Base-by-base conservation (phyloP, 2,797 vertebrate genomes). In the Streptopelia turtur region DNA sequence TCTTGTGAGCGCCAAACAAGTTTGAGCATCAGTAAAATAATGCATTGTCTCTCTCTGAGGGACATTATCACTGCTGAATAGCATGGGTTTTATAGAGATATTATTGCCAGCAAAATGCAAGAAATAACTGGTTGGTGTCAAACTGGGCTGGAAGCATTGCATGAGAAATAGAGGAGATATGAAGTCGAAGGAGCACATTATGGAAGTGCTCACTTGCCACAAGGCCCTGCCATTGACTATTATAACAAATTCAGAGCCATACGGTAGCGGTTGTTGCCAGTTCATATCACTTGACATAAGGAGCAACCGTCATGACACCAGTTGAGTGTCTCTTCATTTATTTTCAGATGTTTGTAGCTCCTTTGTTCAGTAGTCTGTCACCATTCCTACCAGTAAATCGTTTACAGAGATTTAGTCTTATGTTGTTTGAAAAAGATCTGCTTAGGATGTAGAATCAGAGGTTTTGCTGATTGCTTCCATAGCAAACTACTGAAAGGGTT, bases 41-140 rank as follows among this genome's bases (percentile, higher is more conserved):
- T 71, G n/a, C 24, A 27, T 18, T 80, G 7, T 45, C 43, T 45
- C 43, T 92, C 70, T 90, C 90, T 77, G 88, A 91, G 11, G 37
- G 87, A 71, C 20, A 7, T 83, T 35, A 79, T 64, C 14, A 24
- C 22, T 89, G 41, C 43, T 90, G 75, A 94, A 69, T 60, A 90
- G 55, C 83, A 28, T 31, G 43, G 41, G 4, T 16, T 82, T 35
- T 82, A 56, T 18, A 87, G 41, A 60, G 86, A 78, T 39, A 41
- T 59, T 92, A 83, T 77, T 84, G 70, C 79, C 33, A 87, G 74
- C 23, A 87, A 96, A 89, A 68, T 53, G 80, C 28, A 78, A 84
- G n/a, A 75, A 94, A 66, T 92, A 37, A 70, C 50, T 83, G 60
- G 25, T 59, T 83, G 37, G 39, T 61, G 56, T 85, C 93, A 86